Evolutionary conservation across 2,888 invertebrate species (phyloP).

Genomic region (Xanthorhoe spadicearia): DNA sequence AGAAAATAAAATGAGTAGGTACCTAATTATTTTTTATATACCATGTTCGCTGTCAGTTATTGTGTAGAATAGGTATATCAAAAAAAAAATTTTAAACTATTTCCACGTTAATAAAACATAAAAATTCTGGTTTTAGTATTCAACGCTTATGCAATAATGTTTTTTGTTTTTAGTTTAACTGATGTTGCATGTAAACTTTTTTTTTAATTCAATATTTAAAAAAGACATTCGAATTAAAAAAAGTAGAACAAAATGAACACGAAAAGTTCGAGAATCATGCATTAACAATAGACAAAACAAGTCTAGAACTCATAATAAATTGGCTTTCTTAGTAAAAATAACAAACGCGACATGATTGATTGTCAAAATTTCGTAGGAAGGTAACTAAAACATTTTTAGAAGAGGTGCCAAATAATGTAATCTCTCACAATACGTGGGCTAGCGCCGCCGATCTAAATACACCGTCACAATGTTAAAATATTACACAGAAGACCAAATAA

Average conservation of each 20-base stretch:
- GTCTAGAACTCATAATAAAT: background rate
- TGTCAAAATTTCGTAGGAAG: background rate
- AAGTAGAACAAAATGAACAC: background rate
- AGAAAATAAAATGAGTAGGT: background rate
- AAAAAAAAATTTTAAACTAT: too few species aligned
- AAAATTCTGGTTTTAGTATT: too few species aligned
- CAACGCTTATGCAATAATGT: too few species aligned
- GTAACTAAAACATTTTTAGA: background rate
- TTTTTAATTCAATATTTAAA: too few species aligned
- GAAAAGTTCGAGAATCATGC: too few species aligned
- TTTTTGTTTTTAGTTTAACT: too few species aligned
- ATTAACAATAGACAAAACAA: background rate
- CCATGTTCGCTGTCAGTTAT: background rate
- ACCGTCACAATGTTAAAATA: background rate
- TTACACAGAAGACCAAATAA: background rate
- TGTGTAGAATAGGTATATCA: background rate
- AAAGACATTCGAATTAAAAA: background rate
- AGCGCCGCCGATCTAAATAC: background rate
- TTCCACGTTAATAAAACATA: too few species aligned
- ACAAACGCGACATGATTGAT: background rate
- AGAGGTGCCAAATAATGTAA: constrained; percentile 1
- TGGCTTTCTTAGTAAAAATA: background rate
- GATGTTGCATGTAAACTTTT: too few species aligned
- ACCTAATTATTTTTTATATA: background rate
- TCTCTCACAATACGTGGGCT: background rate